Conservation (phyloP, 1,140 invertebrate species). For the Sminthurinus signatus region DNA sequence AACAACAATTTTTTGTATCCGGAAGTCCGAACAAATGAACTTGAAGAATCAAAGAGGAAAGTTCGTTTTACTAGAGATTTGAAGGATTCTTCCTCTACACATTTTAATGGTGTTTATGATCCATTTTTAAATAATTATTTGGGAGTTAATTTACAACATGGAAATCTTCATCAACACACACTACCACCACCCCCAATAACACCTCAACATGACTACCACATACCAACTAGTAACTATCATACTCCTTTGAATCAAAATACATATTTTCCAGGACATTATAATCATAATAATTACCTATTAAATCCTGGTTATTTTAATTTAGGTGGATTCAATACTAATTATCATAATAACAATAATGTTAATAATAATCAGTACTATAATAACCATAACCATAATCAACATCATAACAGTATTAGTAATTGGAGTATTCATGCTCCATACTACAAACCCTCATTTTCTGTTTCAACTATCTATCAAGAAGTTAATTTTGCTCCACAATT, state of each 20-base stretch:
- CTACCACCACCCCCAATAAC: background rate
- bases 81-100: background rate
- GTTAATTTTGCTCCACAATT: conserved; percentile 23
- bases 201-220: background rate
- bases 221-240: background rate
- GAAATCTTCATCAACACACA: background rate
- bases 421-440: conserved; percentile 22
- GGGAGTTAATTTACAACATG: background rate
- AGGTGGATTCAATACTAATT: background rate
- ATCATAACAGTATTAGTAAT: conserved; percentile 1
- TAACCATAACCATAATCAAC: background rate
- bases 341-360: background rate
- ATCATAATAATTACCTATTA: background rate
- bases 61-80: conserved; percentile 13
- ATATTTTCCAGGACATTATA: background rate
- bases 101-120: conserved; percentile 9
- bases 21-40: background rate
- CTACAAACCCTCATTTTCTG: conserved; percentile 28
- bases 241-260: background rate
- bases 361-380: background rate
- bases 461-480: conserved; percentile 31
- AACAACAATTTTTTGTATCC: conserved; percentile 2
- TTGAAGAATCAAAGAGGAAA: conserved; percentile 7
- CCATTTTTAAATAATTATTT: conserved; percentile 1
- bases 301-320: background rate